These are phyloP conservation scores for Scomber scombrus DNA, from an alignment of 2,113 vertebrate genomes.

Conservation along the genomic window DNA sequence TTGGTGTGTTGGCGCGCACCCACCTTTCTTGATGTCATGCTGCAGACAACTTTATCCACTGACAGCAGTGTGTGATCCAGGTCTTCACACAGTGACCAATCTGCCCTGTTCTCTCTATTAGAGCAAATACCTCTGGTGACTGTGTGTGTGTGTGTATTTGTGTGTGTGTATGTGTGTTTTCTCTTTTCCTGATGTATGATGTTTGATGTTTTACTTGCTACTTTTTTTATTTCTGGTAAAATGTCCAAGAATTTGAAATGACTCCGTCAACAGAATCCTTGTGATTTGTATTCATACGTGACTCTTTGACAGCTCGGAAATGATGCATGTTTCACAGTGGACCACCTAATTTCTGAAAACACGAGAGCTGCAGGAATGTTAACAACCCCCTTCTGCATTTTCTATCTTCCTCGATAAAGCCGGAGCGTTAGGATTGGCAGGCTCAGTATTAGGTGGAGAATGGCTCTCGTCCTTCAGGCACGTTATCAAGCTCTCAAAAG, in stretches of 20 bases:
- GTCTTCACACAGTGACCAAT: slow-evolving; percentile 18
- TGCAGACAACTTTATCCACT: slow-evolving; percentile 37
- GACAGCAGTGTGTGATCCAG: slow-evolving; percentile 40
- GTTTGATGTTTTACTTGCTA: background rate
- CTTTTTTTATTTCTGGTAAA: background rate
- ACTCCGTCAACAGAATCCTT: background rate
- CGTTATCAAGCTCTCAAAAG: slow-evolving; percentile 62
- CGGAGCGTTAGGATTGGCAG: slow-evolving; percentile 31
- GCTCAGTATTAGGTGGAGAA: slow-evolving; percentile 7
- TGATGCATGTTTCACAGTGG: slow-evolving; percentile 7
- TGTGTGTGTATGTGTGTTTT: background rate
- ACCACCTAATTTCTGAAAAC: slow-evolving; percentile 8
- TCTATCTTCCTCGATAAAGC: slow-evolving; percentile 5
- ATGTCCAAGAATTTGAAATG: slow-evolving; percentile 3
- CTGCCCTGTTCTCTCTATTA: slow-evolving; percentile 28
- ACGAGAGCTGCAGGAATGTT: slow-evolving; percentile 5
- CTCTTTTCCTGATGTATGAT: slow-evolving; percentile 11
- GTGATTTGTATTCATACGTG: slow-evolving; percentile 1
- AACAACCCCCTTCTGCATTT: slow-evolving; percentile 16
- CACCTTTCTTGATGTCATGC: slow-evolving; percentile 31
- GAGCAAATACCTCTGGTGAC: slow-evolving; percentile 4
- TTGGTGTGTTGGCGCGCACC: background rate
- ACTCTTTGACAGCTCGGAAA: background rate
- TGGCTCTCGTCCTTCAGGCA: slow-evolving; percentile 59
- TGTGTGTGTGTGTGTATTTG: background rate